phyloP scores from a whole-genome alignment of 1,140 invertebrate species.

The Fopius arisanus region DNA sequence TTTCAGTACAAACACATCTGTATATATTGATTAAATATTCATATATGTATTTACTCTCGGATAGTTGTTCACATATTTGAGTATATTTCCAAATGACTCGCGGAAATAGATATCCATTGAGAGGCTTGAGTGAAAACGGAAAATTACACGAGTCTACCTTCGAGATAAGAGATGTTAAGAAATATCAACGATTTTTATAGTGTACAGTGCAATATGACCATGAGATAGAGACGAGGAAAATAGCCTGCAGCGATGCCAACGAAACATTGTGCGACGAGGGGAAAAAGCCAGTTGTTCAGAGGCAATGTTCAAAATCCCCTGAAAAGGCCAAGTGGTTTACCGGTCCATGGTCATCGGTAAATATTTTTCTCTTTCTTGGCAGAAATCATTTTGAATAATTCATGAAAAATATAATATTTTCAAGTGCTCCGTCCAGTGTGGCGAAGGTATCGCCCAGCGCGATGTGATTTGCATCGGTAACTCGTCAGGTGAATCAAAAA shows the following conservation, averaged over 20 bases:
- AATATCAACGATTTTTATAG: slow-evolving; percentile 36
- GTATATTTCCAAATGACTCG: slow-evolving; percentile 11
- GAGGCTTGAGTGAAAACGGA: slow-evolving; percentile 20
- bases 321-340: slow-evolving; percentile 75
- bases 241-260: slow-evolving; percentile 63
- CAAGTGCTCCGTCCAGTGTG: slow-evolving; percentile 73
- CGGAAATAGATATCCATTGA: slow-evolving; percentile 24
- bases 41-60: neutral
- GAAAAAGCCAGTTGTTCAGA: slow-evolving; percentile 67
- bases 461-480: slow-evolving; percentile 69
- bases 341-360: slow-evolving; percentile 73
- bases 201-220: slow-evolving; percentile 52
- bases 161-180: slow-evolving; percentile 9
- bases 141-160: slow-evolving; percentile 26
- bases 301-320: slow-evolving; percentile 66
- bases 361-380: slow-evolving; percentile 42
- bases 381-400: neutral
- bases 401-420: slow-evolving; percentile 47
- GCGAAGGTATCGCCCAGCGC: slow-evolving; percentile 69
- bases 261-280: slow-evolving; percentile 62
- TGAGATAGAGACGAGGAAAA: slow-evolving; percentile 57
- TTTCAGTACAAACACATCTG: slow-evolving; percentile 10
- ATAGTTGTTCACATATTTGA: neutral
- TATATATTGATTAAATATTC: slow-evolving; percentile 3
- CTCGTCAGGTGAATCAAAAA: slow-evolving; percentile 52